phyloP scores from a whole-genome alignment of 2,888 invertebrate genomes.

The Melikaiella ostensackeni region DNA sequence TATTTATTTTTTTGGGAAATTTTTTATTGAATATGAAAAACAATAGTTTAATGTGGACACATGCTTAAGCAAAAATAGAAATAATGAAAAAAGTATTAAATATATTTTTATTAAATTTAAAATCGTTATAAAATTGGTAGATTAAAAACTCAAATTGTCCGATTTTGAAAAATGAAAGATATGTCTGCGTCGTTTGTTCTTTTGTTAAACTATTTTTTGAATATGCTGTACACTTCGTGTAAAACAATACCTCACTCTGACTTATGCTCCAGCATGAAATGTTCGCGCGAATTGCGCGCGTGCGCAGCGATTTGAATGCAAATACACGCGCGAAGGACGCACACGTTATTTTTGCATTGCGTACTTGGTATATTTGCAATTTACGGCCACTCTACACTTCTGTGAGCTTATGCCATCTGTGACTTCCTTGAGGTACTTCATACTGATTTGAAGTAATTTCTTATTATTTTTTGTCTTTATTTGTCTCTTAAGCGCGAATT shows the following conservation, averaged over 20 bases:
- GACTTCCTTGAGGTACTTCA: constrained; percentile 56
- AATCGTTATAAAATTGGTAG: too few relatives aligned
- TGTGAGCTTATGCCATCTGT: constrained; percentile 72
- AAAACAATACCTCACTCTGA: neutral
- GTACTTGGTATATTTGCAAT: neutral
- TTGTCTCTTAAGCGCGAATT: neutral
- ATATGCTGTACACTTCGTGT: neutral
- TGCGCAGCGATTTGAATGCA: constrained; percentile 19
- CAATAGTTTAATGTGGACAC: too few relatives aligned
- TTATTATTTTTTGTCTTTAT: neutral
- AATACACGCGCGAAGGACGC: neutral
- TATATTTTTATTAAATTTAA: too few relatives aligned
- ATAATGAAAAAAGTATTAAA: too few relatives aligned
- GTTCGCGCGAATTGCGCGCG: constrained; percentile 2
- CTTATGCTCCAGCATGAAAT: constrained; percentile 14
- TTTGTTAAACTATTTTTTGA: neutral
- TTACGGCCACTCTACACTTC: constrained; percentile 48
- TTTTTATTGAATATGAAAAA: too few relatives aligned
- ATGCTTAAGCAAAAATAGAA: too few relatives aligned
- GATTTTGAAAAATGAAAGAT: neutral
- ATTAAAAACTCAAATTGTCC: too few relatives aligned
- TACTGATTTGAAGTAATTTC: neutral
- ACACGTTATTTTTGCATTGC: neutral
- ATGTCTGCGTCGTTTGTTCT: neutral
- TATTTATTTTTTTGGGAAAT: too few relatives aligned